phyloP scores from a whole-genome alignment of 1,140 invertebrate species.

The Brachionus plicatilis region DNA sequence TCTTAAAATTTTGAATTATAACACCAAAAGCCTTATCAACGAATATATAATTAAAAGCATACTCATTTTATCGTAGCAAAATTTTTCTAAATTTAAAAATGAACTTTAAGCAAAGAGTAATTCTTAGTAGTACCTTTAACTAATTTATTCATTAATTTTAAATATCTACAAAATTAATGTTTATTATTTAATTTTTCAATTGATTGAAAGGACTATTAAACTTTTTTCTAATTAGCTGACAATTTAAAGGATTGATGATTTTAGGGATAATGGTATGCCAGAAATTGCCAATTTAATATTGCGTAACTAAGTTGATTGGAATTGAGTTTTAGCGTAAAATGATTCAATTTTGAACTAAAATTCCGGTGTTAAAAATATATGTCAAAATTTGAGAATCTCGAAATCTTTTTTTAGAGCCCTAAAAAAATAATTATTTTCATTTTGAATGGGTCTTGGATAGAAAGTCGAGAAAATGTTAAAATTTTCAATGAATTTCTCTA shows the following conservation, averaged over 20 bases:
- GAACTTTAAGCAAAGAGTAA: neutral
- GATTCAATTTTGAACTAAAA: neutral
- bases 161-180: neutral
- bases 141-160: neutral
- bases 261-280: neutral
- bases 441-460: neutral
- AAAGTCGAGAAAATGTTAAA: neutral
- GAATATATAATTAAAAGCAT: neutral
- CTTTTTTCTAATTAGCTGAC: neutral
- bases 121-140: neutral
- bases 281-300: neutral
- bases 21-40: neutral
- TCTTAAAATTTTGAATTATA: neutral
- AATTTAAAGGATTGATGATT: too few species aligned
- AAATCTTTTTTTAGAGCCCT: neutral
- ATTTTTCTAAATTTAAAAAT: neutral
- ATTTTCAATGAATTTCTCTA: neutral
- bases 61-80: neutral
- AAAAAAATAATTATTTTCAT: neutral
- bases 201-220: neutral
- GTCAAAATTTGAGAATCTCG: neutral
- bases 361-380: neutral
- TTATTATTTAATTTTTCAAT: neutral
- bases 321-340: neutral
- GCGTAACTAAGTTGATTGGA: neutral